Base-by-base conservation (phyloP, 2,113 vertebrate species). In the Poeciliopsis turrubarensis region DNA sequence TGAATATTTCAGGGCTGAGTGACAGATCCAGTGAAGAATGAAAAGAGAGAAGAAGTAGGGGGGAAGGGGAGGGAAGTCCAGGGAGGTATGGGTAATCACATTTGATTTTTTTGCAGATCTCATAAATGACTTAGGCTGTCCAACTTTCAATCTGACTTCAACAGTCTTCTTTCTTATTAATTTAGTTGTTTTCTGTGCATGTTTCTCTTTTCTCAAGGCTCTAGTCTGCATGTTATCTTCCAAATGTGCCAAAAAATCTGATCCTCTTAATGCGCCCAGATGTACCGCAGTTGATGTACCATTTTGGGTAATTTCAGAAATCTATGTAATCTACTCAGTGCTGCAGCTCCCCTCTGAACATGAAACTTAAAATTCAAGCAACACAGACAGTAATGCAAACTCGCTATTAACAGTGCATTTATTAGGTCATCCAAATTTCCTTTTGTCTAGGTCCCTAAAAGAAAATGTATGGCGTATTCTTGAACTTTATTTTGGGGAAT, bases 1-100 rank as follows among this genome's bases (percentile, higher is more conserved):
- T 93, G 84, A 93, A 93, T 93, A 93, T 92, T 93, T 92, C 76
- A 93, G 77, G 60, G 62, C 83, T 91, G 91, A 92, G 88, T 91
- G 92, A 93, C 89, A 87, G 90, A 90, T 89, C 81, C 83, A 91
- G 83, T 90, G 90, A 89, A 91, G 88, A 92, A 89, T 90, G 87
- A 89, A 89, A 87, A 86, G 78, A 78, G 70, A 77, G 87, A 44
- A 68, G 81, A 26, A 79, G 74, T 73, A 6, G 60, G 51, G 27
- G 44, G 71, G 30, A 22, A 27, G 65, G 65, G 61, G 75, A 37
- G 64, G 60, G 61, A 44, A 60, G 82, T 87, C 91, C 77, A 44
- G 80, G 79, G 85, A 86, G 79, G 85, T 85, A 86, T 25, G 78
- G 82, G 84, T 89, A 90, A 92, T 92, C 87, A 90, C 77, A 91